Base-by-base conservation (phyloP, 2,888 invertebrate species). In the Aphidius colemani region DNA sequence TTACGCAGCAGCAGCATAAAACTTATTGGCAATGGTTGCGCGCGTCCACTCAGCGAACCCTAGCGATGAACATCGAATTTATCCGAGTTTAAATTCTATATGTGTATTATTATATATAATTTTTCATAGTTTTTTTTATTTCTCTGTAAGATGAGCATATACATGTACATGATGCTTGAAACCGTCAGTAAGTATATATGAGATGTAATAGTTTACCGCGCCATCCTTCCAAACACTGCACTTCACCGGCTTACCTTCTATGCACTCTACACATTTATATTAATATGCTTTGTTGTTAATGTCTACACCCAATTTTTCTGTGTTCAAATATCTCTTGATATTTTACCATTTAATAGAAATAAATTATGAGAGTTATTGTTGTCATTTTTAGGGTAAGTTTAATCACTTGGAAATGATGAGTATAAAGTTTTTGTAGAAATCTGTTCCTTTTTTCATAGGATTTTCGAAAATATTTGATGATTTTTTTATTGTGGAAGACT, bases 1-100 rank as follows among this genome's bases (percentile, higher is more conserved):
- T 74, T 75, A 77, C 76, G 77, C 78, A 77, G 78, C 78, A 77
- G 13, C 13, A 18, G 77, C 78, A 73, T 76, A 77, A 75, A 78
- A 78, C 78, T 76, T 73, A 30, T 69, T 70, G 72, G 68, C 75
- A 72, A 74, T 76, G 78, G 75, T 58, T 79, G 77, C 78, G 73
- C 74, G 77, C 78, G 76, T 75, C 75, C 75, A 77, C 74, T 72
- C 63, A 59, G 59, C 78, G 78, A 65, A 69, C 74, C 63, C 63
- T 70, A 71, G 78, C 78, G 76, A 61, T 60, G 48, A 56, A 41
- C 45, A 45, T 69, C 77, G 77, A 75, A 63, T 40, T 30, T 48
- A 55, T 39, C 68, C 72, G 72, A 71, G 11, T 49, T 4, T 4
- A 46, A 53, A 57, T 10, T 58, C 41, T n/a, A 6, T 43, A 10